Percentiles rank a stretch among this genome's conserved stretches.
Evolutionary conservation across 2,113 vertebrate species (phyloP).

Genomic region (Casuarius casuarius): DNA sequence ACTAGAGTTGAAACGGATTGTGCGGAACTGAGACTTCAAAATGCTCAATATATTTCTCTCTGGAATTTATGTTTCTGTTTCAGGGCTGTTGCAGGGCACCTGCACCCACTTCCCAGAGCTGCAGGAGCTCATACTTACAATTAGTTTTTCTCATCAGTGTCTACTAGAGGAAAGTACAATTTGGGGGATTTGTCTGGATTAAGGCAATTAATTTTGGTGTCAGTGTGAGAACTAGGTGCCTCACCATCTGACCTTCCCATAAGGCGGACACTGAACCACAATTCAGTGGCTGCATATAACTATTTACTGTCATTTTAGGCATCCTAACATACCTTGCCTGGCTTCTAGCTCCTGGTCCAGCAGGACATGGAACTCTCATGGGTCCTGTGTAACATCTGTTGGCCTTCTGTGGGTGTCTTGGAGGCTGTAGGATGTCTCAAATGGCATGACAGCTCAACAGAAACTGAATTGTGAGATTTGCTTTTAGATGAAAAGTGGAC

Average conservation of each 20-base stretch:
- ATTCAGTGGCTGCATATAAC: neutral
- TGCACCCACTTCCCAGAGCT: no score
- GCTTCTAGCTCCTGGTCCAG: neutral
- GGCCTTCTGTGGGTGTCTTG: neutral
- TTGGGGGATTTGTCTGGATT: neutral
- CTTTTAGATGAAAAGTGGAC: neutral
- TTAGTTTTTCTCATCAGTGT: neutral
- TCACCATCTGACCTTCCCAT: neutral
- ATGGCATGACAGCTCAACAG: neutral
- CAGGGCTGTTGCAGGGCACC: no score
- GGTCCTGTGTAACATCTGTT: no score
- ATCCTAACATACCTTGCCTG: neutral
- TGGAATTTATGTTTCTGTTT: no score
- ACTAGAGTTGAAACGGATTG: neutral
- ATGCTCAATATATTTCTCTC: neutral
- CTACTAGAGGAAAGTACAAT: neutral
- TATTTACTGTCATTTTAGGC: neutral
- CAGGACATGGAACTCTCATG: neutral
- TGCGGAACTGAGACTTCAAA: neutral
- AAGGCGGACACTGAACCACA: neutral
- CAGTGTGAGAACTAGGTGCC: neutral
- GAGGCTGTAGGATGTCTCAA: neutral
- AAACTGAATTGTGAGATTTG: neutral
- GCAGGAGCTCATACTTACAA: no score
- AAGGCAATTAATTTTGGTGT: neutral